Evolutionary conservation across 2,797 vertebrate species (phyloP).

Genomic region (Chaetophractus vellerosus): DNA sequence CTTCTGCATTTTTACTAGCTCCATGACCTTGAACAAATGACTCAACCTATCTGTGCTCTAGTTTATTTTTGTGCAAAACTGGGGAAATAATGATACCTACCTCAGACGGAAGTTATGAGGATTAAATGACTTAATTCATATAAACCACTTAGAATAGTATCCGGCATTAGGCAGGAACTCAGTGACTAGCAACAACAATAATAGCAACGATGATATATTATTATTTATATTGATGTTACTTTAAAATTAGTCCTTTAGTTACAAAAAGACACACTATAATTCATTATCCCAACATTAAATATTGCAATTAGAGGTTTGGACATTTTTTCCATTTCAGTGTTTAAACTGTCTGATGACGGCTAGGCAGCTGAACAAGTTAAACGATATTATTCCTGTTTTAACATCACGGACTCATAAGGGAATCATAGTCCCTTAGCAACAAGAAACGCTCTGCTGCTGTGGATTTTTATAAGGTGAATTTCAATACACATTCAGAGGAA

Average conservation of each 20-base stretch:
- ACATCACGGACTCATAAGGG: constrained; percentile 50
- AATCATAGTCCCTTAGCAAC: constrained; percentile 77
- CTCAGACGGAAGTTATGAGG: neutral
- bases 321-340: constrained; percentile 59
- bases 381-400: constrained; percentile 68
- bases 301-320: constrained; percentile 13
- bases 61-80: constrained; percentile 67
- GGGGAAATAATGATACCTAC: constrained; percentile 21
- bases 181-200: neutral
- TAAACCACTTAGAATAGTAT: constrained; percentile 27
- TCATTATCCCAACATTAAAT: constrained; percentile 59
- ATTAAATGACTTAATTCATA: constrained; percentile 64
- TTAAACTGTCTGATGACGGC: constrained; percentile 60
- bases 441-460: constrained; percentile 67
- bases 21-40: constrained; percentile 40
- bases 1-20: constrained; percentile 37
- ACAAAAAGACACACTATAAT: constrained; percentile 39
- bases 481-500: constrained; percentile 74
- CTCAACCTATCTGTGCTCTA: constrained; percentile 54
- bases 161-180: neutral
- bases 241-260: constrained; percentile 40
- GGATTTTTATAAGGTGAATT: constrained; percentile 84
- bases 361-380: constrained; percentile 63
- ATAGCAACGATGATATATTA: neutral
- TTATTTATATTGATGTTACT: constrained; percentile 4